These are phyloP conservation scores for Abrostola tripartita DNA, from an alignment of 2,888 invertebrate genomes.

Conservation along the genomic window DNA sequence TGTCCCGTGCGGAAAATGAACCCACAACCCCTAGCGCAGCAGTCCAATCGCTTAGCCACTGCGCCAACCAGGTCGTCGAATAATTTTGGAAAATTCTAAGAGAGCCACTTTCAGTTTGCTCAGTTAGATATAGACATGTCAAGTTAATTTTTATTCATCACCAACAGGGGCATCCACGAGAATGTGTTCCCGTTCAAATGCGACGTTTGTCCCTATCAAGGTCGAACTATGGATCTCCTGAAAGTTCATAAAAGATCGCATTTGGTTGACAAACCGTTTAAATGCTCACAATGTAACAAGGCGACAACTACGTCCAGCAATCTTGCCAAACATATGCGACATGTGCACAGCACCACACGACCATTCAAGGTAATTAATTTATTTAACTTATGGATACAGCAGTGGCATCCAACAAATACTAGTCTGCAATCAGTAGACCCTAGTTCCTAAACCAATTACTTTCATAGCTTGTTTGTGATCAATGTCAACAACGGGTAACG, in stretches of 20 bases:
- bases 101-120: too few species aligned
- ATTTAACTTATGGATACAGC: too few species aligned
- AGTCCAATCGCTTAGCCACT: too few species aligned
- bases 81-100: too few species aligned
- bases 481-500: too few species aligned
- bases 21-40: too few species aligned
- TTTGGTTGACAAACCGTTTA: slow-evolving; percentile 78
- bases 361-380: slow-evolving; percentile 74
- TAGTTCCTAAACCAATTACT: too few species aligned
- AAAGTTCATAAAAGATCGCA: slow-evolving; percentile 82
- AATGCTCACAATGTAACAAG: slow-evolving; percentile 80
- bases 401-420: too few species aligned
- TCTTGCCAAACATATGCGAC: slow-evolving; percentile 80
- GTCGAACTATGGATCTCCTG: slow-evolving; percentile 79
- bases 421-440: too few species aligned
- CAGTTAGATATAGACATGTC: neutral
- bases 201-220: slow-evolving; percentile 80
- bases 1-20: too few species aligned
- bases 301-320: slow-evolving; percentile 81
- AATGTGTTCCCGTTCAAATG: slow-evolving; percentile 83
- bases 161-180: slow-evolving; percentile 73
- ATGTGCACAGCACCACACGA: slow-evolving; percentile 79
- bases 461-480: too few species aligned
- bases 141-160: slow-evolving; percentile 1
- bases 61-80: too few species aligned